Percentiles rank a stretch among this genome's conserved stretches.
phyloP scores from a whole-genome alignment of 2,888 invertebrate species.

The Helobdella robusta region DNA sequence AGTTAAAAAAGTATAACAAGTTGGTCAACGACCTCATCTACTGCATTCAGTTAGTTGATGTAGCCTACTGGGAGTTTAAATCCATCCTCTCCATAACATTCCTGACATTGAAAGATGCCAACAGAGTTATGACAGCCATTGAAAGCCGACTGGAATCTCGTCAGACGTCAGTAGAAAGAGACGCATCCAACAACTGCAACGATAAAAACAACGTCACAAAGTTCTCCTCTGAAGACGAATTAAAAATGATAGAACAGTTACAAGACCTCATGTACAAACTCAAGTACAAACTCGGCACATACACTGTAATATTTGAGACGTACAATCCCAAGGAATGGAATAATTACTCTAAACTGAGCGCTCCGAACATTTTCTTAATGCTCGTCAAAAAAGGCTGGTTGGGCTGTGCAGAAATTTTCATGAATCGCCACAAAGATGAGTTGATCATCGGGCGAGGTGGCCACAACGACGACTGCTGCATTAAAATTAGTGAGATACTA shows the following conservation, averaged over 20 bases:
- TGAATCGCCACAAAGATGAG: background rate
- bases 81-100: background rate
- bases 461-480: background rate
- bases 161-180: no score
- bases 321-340: conserved; percentile 7
- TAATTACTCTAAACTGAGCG: background rate
- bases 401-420: conserved; percentile 6
- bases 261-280: background rate
- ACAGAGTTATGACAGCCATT: background rate
- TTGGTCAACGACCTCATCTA: background rate
- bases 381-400: conserved; percentile 9
- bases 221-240: background rate
- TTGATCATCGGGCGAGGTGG: background rate
- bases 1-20: conserved; percentile 7
- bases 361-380: background rate
- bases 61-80: background rate
- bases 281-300: conserved; percentile 6
- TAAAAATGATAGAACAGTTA: background rate
- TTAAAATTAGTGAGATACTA: background rate
- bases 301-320: background rate
- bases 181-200: no score
- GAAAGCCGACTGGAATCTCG: background rate
- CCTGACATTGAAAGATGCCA: background rate
- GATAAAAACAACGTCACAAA: no score
- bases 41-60: conserved; percentile 4